Evolutionary conservation across 1,140 invertebrate species (phyloP).

Genomic region (Trichomalopsis sarcophagae): DNA sequence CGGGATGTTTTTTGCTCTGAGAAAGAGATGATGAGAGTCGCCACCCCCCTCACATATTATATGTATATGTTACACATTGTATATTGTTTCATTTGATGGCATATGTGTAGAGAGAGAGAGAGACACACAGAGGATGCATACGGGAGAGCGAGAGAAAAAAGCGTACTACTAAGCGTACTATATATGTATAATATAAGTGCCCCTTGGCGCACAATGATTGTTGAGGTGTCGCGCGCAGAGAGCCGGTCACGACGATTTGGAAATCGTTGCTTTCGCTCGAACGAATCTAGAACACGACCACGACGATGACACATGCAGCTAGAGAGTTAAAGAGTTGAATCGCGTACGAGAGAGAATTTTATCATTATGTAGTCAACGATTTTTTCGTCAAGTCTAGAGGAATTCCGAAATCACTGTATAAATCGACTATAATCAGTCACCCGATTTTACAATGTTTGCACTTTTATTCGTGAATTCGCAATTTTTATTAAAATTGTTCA

Average conservation of each 20-base stretch:
- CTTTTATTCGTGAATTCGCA: background rate
- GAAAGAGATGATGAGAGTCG: background rate
- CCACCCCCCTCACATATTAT: background rate
- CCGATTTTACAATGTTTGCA: slow-evolving; percentile 33
- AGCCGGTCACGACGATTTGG: background rate
- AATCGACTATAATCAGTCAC: slow-evolving; percentile 33
- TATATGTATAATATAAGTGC: slow-evolving; percentile 18
- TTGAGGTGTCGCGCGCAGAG: slow-evolving; percentile 21
- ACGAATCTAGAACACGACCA: slow-evolving; percentile 5
- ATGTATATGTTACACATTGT: slow-evolving; percentile 16
- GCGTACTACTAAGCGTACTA: background rate
- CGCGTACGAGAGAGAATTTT: slow-evolving; percentile 22
- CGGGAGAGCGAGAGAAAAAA: background rate
- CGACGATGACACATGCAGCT: slow-evolving; percentile 18
- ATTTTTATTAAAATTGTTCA: slow-evolving; percentile 5
- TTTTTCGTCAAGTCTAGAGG: background rate
- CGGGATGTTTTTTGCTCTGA: background rate
- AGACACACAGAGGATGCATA: too few species aligned
- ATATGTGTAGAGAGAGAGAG: background rate
- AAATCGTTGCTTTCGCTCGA: slow-evolving; percentile 28
- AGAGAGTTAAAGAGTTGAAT: background rate
- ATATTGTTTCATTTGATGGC: slow-evolving; percentile 39
- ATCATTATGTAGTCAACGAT: slow-evolving; percentile 33
- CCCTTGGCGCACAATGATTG: slow-evolving; percentile 38
- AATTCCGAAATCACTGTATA: slow-evolving; percentile 21